phyloP scores from a whole-genome alignment of 2,888 invertebrate genomes.

The Protonemura montana region DNA sequence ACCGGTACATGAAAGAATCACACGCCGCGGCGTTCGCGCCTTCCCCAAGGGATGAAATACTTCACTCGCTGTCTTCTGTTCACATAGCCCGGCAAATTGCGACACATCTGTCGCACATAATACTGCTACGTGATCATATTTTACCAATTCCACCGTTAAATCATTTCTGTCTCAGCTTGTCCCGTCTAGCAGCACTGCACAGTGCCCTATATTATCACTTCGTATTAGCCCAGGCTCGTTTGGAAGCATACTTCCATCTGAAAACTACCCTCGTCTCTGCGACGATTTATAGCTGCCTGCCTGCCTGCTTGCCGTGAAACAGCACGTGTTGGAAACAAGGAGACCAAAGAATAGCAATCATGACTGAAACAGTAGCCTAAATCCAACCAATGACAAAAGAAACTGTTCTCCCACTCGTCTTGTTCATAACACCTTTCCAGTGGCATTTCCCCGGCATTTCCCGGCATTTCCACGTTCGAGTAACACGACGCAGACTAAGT shows the following conservation, averaged over 20 bases:
- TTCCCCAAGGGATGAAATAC: conserved; percentile 16
- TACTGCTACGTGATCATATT: conserved; percentile 46
- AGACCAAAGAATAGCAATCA: not conserved
- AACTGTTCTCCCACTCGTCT: not conserved
- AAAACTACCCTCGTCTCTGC: conserved; percentile 27
- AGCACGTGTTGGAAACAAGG: not conserved
- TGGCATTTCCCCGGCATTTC: not conserved
- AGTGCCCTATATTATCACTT: conserved; percentile 39
- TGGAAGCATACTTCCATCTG: conserved; percentile 1
- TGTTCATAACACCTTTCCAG: not conserved
- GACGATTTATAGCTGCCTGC: conserved; percentile 35
- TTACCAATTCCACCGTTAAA: conserved; percentile 45
- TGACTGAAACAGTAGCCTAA: conserved; percentile 7
- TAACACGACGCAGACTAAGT: not conserved
- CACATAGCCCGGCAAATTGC: conserved; percentile 44
- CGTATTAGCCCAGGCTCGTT: conserved; percentile 34
- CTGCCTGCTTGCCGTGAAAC: not conserved
- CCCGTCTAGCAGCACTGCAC: conserved; percentile 23
- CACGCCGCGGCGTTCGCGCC: not conserved
- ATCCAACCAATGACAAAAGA: conserved; percentile 12
- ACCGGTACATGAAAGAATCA: conserved; percentile 4
- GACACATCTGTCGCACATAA: conserved; percentile 41
- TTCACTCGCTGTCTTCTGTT: conserved; percentile 20
- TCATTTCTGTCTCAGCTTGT: conserved; percentile 39
- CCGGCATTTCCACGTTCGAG: not conserved